These are phyloP conservation scores for Amiota mariae DNA, from an alignment of 2,888 invertebrate genomes.

Conservation along the genomic window DNA sequence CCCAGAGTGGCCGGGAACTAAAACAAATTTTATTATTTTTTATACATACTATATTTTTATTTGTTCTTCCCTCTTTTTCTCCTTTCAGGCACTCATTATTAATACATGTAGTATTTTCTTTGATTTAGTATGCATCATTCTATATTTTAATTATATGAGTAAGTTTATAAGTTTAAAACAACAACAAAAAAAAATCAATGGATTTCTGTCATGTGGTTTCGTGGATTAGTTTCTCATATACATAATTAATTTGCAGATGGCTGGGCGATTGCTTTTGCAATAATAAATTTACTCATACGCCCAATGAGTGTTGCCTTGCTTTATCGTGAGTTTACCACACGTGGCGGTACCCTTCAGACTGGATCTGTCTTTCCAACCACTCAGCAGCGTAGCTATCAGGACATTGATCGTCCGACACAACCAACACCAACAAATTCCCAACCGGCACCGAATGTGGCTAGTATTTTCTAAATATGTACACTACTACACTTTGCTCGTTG, in stretches of 20 bases:
- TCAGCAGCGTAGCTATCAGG: constrained; percentile 73
- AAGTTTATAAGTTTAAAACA: constrained; percentile 57
- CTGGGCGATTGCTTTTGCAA: constrained; percentile 72
- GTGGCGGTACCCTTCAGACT: constrained; percentile 69
- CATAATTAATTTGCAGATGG: constrained; percentile 59
- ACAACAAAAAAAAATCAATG: too few species aligned
- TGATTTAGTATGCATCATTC: constrained; percentile 71
- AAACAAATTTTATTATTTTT: too few species aligned
- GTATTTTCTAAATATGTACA: constrained; percentile 72
- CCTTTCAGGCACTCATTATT: constrained; percentile 72
- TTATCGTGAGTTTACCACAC: constrained; percentile 71
- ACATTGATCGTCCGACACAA: constrained; percentile 72
- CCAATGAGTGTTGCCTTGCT: constrained; percentile 70
- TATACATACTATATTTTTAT: not conserved
- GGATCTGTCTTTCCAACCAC: constrained; percentile 70
- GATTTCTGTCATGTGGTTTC: not conserved
- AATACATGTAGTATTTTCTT: constrained; percentile 72
- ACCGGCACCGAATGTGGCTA: constrained; percentile 71
- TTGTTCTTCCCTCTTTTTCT: constrained; percentile 17
- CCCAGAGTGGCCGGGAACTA: too few species aligned
- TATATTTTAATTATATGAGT: constrained; percentile 70
- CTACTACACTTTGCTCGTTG: not conserved
- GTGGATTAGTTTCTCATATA: not conserved
- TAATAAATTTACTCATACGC: constrained; percentile 70
- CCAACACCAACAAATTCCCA: constrained; percentile 70